Percentiles rank a stretch among this genome's conserved stretches.
phyloP scores from a whole-genome alignment of 2,797 vertebrate genomes.

The Sandelia bainsii region DNA sequence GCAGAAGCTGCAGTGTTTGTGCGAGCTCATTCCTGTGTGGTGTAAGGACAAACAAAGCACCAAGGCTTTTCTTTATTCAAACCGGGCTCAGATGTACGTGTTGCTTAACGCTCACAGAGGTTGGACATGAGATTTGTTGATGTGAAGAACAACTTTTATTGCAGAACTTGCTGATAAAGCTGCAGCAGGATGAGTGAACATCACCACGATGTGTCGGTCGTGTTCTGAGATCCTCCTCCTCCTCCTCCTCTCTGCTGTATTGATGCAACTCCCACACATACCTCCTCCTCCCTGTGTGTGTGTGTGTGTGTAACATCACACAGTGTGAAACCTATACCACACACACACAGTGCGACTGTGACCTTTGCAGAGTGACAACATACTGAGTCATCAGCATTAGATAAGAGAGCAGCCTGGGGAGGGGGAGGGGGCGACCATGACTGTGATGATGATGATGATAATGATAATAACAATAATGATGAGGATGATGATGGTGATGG shows the following conservation, averaged over 20 bases:
- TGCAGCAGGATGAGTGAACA: not conserved
- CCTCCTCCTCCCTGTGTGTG: conserved; percentile 17
- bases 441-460: not conserved
- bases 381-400: conserved; percentile 58
- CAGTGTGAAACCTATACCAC: conserved; percentile 29
- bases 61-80: too few relatives aligned
- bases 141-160: too few relatives aligned
- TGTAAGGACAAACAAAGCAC: too few relatives aligned
- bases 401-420: conserved; percentile 15
- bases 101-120: too few relatives aligned
- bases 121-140: too few relatives aligned
- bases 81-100: too few relatives aligned
- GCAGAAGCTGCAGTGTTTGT: too few relatives aligned
- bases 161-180: not conserved
- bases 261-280: conserved; percentile 32
- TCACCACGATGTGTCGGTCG: not conserved
- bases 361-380: conserved; percentile 45
- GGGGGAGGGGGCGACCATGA: not conserved
- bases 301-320: conserved; percentile 9
- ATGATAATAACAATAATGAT: not conserved
- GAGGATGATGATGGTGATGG: not conserved
- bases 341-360: conserved; percentile 28
- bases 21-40: too few relatives aligned
- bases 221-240: conserved; percentile 35
- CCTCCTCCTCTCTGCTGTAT: conserved; percentile 24